phyloP scores from a whole-genome alignment of 2,888 invertebrate species.

The Muschampia plurimacula region DNA sequence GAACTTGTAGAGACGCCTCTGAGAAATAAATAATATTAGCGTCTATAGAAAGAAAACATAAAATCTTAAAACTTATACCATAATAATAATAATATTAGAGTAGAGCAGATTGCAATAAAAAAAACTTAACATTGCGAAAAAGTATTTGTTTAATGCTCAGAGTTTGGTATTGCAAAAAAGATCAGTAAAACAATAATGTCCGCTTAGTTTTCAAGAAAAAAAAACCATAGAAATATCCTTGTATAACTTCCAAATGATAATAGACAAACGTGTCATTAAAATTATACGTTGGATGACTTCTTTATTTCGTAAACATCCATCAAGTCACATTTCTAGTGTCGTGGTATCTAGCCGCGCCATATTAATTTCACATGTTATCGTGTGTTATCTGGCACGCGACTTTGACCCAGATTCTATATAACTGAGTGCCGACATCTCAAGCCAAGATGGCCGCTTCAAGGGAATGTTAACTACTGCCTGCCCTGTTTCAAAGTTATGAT shows the following conservation, averaged over 20 bases:
- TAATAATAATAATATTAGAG: too few relatives aligned
- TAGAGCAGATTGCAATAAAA: too few relatives aligned
- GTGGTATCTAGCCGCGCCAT: constrained; percentile 35
- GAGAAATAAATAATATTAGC: too few relatives aligned
- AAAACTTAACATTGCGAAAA: too few relatives aligned
- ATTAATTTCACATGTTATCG: constrained; percentile 44
- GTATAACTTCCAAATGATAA: not conserved
- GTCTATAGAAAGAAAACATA: too few relatives aligned
- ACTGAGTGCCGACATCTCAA: constrained; percentile 57
- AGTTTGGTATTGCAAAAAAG: too few relatives aligned
- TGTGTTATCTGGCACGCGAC: constrained; percentile 66
- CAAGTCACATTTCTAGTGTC: constrained; percentile 26
- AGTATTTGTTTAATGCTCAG: too few relatives aligned
- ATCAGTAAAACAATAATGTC: too few relatives aligned
- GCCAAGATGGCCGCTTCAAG: constrained; percentile 68
- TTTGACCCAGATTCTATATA: constrained; percentile 72
- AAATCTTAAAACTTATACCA: too few relatives aligned
- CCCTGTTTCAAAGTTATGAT: constrained; percentile 37
- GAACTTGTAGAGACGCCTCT: too few relatives aligned
- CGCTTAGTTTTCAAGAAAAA: too few relatives aligned
- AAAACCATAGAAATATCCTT: not conserved
- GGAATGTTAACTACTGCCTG: constrained; percentile 56
- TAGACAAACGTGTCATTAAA: not conserved
- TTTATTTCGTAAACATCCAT: not conserved
- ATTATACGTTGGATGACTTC: not conserved